These are phyloP conservation scores for Catharus minimus DNA, from an alignment of 2,113 vertebrate species.

Conservation along the genomic window DNA sequence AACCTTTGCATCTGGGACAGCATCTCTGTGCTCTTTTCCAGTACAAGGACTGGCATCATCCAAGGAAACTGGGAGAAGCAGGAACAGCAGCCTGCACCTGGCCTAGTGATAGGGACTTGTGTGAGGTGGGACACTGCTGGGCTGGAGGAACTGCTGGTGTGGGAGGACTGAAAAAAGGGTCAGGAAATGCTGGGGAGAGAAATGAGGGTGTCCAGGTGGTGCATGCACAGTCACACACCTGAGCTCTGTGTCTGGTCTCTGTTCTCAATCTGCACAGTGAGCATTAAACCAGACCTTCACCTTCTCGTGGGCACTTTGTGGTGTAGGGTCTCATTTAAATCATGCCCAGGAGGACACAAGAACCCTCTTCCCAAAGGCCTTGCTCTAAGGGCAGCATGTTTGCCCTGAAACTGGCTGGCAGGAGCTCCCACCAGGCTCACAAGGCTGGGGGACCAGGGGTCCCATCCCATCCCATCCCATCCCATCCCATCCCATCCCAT, in stretches of 20 bases:
- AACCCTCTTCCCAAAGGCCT: background rate
- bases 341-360: background rate
- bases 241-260: background rate
- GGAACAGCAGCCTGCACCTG: background rate
- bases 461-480: fast-evolving
- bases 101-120: fast-evolving
- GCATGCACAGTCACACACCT: background rate
- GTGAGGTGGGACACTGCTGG: background rate
- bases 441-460: fast-evolving
- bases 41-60: background rate
- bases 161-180: background rate
- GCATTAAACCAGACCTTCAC: background rate
- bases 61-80: background rate
- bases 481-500: fast-evolving
- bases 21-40: fast-evolving
- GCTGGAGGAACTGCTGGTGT: background rate
- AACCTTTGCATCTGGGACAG: background rate
- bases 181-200: background rate
- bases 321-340: background rate
- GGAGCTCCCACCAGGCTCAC: background rate
- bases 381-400: background rate
- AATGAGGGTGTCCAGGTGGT: background rate
- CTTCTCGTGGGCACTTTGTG: fast-evolving
- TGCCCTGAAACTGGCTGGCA: background rate
- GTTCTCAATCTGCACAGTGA: background rate